phyloP scores from a whole-genome alignment of 23 tunicate species.

The Phallusia fumigata region DNA sequence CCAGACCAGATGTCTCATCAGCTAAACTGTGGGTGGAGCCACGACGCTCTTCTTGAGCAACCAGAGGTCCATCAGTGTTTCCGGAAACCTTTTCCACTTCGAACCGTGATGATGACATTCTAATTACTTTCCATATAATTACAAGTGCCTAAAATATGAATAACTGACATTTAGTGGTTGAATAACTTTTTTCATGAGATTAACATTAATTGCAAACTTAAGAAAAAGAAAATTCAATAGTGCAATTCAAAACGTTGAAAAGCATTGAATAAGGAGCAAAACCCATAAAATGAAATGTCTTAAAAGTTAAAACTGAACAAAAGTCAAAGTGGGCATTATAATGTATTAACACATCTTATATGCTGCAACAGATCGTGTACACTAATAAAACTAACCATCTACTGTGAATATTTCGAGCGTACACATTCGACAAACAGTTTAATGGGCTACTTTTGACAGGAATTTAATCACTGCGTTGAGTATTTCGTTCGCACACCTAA shows the following conservation, averaged over 20 bases:
- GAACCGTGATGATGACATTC: constrained; percentile 60
- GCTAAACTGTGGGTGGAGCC: background rate
- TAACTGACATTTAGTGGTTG: background rate
- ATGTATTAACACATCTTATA: too few species aligned
- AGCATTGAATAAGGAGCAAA: background rate
- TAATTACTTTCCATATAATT: background rate
- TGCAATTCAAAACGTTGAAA: background rate
- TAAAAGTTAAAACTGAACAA: too few species aligned
- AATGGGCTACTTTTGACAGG: too few species aligned
- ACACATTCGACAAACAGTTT: too few species aligned
- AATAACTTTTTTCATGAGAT: too few species aligned
- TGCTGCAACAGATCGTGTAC: too few species aligned
- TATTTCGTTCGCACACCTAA: too few species aligned
- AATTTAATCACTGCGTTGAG: too few species aligned
- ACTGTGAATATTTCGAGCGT: too few species aligned
- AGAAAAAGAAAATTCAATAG: background rate
- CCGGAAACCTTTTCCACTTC: constrained; percentile 45
- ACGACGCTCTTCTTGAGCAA: background rate
- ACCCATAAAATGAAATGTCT: background rate
- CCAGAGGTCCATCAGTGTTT: constrained; percentile 1
- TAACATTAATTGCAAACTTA: background rate
- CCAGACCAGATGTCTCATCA: constrained; percentile 15
- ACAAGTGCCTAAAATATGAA: background rate
- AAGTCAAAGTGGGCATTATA: too few species aligned
- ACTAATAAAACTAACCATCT: too few species aligned